Evolutionary conservation across 1,140 invertebrate genomes (phyloP).

Genomic region (Araneus ventricosus): DNA sequence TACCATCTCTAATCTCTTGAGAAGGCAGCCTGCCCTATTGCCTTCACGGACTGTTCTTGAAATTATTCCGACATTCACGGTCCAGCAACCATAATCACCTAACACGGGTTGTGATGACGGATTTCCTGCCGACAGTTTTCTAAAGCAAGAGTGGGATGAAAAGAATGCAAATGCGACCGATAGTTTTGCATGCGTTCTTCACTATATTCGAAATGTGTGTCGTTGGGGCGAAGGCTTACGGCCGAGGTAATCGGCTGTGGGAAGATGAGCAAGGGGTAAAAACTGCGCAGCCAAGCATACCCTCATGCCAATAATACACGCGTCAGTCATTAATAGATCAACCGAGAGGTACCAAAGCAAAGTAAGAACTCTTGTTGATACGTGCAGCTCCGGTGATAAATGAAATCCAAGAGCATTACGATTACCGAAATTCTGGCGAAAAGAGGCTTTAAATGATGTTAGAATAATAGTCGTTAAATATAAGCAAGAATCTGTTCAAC

Average conservation of each 20-base stretch:
- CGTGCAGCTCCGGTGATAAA: too few species aligned
- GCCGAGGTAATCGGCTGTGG: neutral
- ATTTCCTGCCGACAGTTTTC: constrained; percentile 35
- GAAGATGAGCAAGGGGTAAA: neutral
- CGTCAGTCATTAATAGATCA: too few species aligned
- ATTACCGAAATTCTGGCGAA: too few species aligned
- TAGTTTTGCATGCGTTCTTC: neutral
- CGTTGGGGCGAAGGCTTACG: neutral
- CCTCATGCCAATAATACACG: neutral
- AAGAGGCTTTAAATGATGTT: too few species aligned
- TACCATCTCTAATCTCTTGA: neutral
- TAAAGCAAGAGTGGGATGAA: neutral
- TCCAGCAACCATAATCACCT: constrained; percentile 5
- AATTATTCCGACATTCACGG: constrained; percentile 48
- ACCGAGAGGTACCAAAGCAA: too few species aligned
- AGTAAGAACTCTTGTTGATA: too few species aligned
- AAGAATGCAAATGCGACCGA: neutral
- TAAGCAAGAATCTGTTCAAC: too few species aligned
- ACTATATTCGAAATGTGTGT: neutral
- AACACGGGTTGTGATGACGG: constrained; percentile 5
- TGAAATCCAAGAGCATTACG: too few species aligned
- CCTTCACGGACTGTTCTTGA: constrained; percentile 2
- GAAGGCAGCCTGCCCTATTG: neutral
- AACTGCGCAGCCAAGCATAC: neutral
- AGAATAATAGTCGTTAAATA: too few species aligned